Evolutionary conservation across 2,888 invertebrate species (phyloP).

Genomic region (Lypha dubia): DNA sequence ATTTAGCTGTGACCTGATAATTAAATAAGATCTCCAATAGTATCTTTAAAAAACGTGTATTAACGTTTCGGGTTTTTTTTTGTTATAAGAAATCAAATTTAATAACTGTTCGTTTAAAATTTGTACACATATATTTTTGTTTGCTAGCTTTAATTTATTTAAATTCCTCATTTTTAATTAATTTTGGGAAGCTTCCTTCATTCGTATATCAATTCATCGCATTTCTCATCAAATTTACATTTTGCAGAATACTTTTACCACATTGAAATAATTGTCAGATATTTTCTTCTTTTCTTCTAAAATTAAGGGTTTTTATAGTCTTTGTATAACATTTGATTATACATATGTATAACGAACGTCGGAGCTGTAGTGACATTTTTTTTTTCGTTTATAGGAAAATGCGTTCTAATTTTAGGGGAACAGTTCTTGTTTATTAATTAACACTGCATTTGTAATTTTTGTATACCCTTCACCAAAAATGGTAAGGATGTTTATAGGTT

Average conservation of each 20-base stretch:
- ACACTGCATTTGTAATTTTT: not conserved
- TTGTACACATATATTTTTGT: not conserved
- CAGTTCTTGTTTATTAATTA: not conserved
- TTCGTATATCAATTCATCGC: too few relatives aligned
- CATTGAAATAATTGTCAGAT: not conserved
- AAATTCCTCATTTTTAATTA: not conserved
- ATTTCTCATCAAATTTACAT: not conserved
- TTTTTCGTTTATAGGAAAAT: not conserved
- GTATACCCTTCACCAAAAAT: too few relatives aligned
- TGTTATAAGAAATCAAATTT: slow-evolving; percentile 4
- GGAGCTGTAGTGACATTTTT: not conserved
- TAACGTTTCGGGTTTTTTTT: slow-evolving; percentile 5
- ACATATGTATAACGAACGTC: too few relatives aligned
- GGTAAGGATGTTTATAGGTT: too few relatives aligned
- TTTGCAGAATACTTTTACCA: not conserved
- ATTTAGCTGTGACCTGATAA: slow-evolving; percentile 38
- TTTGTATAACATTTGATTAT: too few relatives aligned
- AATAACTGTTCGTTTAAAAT: slow-evolving; percentile 1
- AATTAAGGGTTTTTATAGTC: too few relatives aligned
- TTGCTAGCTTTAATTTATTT: not conserved
- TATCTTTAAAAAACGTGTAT: slow-evolving; percentile 8
- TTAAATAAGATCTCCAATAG: slow-evolving; percentile 31
- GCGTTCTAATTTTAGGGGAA: slow-evolving; percentile 1
- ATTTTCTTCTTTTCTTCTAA: too few relatives aligned
- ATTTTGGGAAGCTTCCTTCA: not conserved